A percentile compares a stretch with the other conserved stretches of the same genome.
phyloP scores from a whole-genome alignment of 2,113 vertebrate genomes.

The Capricornis sumatraensis region DNA sequence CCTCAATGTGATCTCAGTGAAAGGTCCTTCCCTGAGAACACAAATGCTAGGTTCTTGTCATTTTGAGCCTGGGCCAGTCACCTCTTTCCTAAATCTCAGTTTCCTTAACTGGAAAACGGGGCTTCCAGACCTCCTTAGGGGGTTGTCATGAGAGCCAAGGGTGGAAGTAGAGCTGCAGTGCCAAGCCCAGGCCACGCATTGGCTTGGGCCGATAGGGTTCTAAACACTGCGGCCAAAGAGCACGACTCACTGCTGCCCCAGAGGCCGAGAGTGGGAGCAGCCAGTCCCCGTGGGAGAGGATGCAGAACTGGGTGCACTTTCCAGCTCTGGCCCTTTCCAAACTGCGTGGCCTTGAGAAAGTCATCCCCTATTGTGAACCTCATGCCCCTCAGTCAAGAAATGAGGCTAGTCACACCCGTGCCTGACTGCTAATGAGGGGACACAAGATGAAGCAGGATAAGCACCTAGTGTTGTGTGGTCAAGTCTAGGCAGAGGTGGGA shows the following conservation, averaged over 20 bases:
- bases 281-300: rapidly evolving
- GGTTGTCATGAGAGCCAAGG: rapidly evolving
- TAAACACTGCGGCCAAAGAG: background rate
- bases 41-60: background rate
- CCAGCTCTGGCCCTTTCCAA: background rate
- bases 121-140: background rate
- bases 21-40: background rate
- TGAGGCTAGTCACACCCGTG: rapidly evolving
- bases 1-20: rapidly evolving
- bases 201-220: background rate
- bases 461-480: background rate
- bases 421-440: background rate
- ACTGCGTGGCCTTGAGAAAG: background rate
- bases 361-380: background rate
- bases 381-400: background rate
- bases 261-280: background rate
- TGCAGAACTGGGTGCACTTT: rapidly evolving
- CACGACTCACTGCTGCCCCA: background rate
- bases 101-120: background rate
- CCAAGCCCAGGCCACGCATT: background rate
- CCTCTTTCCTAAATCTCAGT: background rate
- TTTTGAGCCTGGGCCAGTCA: background rate
- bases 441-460: background rate
- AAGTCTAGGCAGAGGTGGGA: background rate
- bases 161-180: rapidly evolving